These are phyloP conservation scores for Psix sp. DNA, from an alignment of 1,140 invertebrate genomes.

Conservation along the genomic window DNA sequence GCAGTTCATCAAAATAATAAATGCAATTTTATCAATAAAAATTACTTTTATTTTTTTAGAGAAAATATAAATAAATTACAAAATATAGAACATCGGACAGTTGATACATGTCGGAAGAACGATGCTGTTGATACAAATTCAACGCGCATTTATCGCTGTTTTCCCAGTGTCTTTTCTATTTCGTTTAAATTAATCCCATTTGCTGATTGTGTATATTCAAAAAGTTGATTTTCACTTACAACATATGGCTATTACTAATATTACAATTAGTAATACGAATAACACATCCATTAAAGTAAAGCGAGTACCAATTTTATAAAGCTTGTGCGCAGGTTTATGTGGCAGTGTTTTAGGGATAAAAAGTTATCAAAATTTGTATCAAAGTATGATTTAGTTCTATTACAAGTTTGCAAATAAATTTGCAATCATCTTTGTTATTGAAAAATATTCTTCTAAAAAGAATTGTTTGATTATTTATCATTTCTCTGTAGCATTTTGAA, in stretches of 20 bases:
- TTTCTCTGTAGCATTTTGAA: too few species aligned
- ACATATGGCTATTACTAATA: conserved; percentile 44
- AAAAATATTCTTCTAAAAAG: too few species aligned
- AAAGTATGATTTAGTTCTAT: too few species aligned
- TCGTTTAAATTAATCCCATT: conserved; percentile 50
- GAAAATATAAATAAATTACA: conserved; percentile 77
- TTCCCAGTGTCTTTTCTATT: conserved; percentile 12
- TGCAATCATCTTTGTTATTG: too few species aligned
- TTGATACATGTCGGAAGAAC: conserved; percentile 69
- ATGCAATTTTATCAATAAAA: conserved; percentile 66
- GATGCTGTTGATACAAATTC: conserved; percentile 62
- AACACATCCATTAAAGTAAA: conserved; percentile 34
- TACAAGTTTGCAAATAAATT: too few species aligned
- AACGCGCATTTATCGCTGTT: conserved; percentile 52
- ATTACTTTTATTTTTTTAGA: conserved; percentile 72
- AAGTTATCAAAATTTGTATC: conserved; percentile 17
- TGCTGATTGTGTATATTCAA: conserved; percentile 37
- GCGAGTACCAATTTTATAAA: conserved; percentile 34
- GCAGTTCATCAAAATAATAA: too few species aligned
- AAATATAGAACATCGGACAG: conserved; percentile 65
- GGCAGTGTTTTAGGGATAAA: conserved; percentile 36
- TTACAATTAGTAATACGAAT: conserved; percentile 47
- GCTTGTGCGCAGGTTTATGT: conserved; percentile 35
- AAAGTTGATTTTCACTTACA: conserved; percentile 29
- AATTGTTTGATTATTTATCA: too few species aligned